Base-by-base conservation (phyloP, 2,113 vertebrate genomes). In the Atlantisia rogersi region DNA sequence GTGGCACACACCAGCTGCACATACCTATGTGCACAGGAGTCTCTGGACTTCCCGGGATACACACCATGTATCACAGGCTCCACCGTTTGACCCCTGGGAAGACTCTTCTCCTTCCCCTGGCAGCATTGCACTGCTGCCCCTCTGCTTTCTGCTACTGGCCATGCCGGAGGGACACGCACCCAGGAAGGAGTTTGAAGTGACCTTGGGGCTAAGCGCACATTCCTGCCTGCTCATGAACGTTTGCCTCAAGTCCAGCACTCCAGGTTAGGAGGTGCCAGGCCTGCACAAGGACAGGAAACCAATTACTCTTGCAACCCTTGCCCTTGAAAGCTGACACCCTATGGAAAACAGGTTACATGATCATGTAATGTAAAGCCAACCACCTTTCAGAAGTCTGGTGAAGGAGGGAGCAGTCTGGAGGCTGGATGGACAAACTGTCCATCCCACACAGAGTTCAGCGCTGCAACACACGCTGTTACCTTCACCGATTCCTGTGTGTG, bases 401-500 rank as follows among this genome's bases (percentile, higher is more conserved):
- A 22, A 55, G 22, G 12, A 67, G 21, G 6, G 12, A 58, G 11
- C 28, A 77, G 58, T 35, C 77, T 63, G 29, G 19, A 87, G 35
- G 35, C 0, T 4, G 3, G 29, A 13, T 0, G 5, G 53, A 35
- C 29, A 78, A 89, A 32, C 50, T 8, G 12, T 46, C 40, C 77
- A 24, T 21, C 18, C 0, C 0, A 58, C 18, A 60, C n/a, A 22
- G 18, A 5, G 2, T 20, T 79, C 44, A 50, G 31, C 20, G 22
- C 20, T 48, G 81, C 11, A 62, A 53, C 5, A 62, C 79, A 78
- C 21, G 18, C 32, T 17, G 28, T 69, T 75, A n/a, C 20, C 28
- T 84, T 75, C 4, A 50, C 2, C 0, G 8, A 46, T 4, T 62
- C 40, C 65, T 75, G 7, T 24, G 88, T 0, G 0, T 16, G 7